A percentile compares a stretch with the other conserved stretches of the same genome.
phyloP scores from a whole-genome alignment of 2,888 invertebrate genomes.

The Drosophila robusta region DNA sequence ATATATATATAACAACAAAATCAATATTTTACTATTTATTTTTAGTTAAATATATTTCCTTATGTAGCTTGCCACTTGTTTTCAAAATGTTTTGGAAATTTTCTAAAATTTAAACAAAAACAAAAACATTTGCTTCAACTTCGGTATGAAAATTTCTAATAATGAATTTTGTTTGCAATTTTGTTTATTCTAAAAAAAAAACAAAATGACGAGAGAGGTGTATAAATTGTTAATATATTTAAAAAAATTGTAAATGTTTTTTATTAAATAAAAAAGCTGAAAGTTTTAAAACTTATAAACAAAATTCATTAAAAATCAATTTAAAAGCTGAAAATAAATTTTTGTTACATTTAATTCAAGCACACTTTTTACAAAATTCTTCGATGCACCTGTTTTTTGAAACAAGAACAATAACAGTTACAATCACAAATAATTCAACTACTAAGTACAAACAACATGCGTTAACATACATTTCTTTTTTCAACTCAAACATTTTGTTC shows the following conservation, averaged over 20 bases:
- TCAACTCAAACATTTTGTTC: constrained; percentile 54
- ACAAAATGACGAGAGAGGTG: constrained; percentile 24
- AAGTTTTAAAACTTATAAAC: constrained; percentile 53
- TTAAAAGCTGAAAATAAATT: constrained; percentile 53
- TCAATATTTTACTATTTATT: constrained; percentile 36
- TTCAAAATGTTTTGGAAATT: constrained; percentile 64
- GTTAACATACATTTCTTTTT: constrained; percentile 63
- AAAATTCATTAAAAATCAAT: constrained; percentile 62
- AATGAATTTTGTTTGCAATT: constrained; percentile 76
- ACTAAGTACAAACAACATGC: constrained; percentile 56
- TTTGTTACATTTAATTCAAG: constrained; percentile 75
- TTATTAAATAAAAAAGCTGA: constrained; percentile 39
- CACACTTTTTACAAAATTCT: constrained; percentile 76
- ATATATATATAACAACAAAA: constrained; percentile 42
- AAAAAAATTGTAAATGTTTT: constrained; percentile 22
- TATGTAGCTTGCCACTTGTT: constrained; percentile 74
- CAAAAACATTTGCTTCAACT: constrained; percentile 59
- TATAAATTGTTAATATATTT: constrained; percentile 51
- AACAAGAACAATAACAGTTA: constrained; percentile 58
- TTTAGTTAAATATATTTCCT: constrained; percentile 61
- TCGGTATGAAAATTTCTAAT: constrained; percentile 49
- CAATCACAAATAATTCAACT: constrained; percentile 56
- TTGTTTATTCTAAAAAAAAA: constrained; percentile 42
- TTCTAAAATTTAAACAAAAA: constrained; percentile 38
- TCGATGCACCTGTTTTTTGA: constrained; percentile 75